phyloP scores from a whole-genome alignment of 2,113 vertebrate genomes.

The Centropus unirufus region DNA sequence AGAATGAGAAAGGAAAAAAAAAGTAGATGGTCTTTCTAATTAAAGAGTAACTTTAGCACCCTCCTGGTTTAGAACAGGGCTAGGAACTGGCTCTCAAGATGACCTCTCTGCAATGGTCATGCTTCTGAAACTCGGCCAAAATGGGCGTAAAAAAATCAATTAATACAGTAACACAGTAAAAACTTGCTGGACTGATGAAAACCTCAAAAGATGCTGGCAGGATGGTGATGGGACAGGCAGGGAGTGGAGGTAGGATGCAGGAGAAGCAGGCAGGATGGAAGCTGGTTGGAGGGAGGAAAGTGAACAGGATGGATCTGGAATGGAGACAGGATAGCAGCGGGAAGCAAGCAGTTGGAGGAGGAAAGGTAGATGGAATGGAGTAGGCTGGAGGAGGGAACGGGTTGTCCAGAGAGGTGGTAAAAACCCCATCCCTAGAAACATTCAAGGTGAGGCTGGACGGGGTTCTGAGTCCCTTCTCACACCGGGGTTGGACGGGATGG shows the following conservation, averaged over 20 bases:
- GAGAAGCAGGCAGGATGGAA: neutral
- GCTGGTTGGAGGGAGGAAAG: too few relatives aligned
- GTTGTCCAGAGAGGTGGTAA: too few relatives aligned
- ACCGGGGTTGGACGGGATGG: too few relatives aligned
- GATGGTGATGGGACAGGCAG: neutral
- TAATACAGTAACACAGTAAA: neutral
- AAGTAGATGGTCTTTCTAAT: fast-evolving
- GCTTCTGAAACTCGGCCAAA: neutral
- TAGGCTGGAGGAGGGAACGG: neutral
- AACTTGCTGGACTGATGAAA: neutral
- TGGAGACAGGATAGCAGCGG: too few relatives aligned
- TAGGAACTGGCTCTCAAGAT: neutral
- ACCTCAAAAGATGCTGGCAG: neutral
- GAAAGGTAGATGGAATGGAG: neutral
- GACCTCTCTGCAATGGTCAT: neutral
- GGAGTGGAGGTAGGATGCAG: neutral
- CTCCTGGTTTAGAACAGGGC: neutral
- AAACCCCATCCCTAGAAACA: too few relatives aligned
- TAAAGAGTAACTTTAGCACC: neutral
- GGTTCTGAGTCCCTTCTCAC: too few relatives aligned
- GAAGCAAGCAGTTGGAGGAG: too few relatives aligned
- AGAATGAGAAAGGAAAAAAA: neutral
- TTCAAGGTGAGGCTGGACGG: too few relatives aligned
- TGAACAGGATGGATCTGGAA: too few relatives aligned
- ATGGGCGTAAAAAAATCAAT: fast-evolving